Base-by-base conservation (phyloP, 64 coral and sea anemone genomes). In the Pocillopora verrucosa region DNA sequence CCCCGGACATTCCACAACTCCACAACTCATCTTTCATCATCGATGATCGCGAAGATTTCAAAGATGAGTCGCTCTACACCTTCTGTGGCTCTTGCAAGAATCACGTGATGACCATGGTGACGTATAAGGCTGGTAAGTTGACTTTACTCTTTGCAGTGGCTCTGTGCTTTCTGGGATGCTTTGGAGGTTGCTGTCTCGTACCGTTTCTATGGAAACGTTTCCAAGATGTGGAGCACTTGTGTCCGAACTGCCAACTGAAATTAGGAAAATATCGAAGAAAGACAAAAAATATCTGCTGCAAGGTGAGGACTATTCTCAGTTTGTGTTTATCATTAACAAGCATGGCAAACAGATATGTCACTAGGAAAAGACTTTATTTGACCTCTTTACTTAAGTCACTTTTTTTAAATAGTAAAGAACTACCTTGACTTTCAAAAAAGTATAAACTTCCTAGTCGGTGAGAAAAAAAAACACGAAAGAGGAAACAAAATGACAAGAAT, bases 31-130 rank as follows among this genome's bases (percentile, higher is more conserved):
- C 79, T 36, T 19, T 22, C 26, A 80, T 82, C 26, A 14, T 83
- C 4, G 89, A 90, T 37, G 89, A 90, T 36, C 60, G 62, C 56
- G 65, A 74, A 22, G 94, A 95, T 60, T 95, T 89, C 61, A 84
- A 73, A n/a, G 81, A 77, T 24, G 90, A 89, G 77, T 83, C 94
- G 1, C 90, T 95, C 51, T 95, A 92, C 57, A 95, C 94, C 0
- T 95, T 95, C 26, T 95, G 94, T 89, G 86, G 90, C 2, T 95
- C 90, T 2, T 95, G 94, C 74, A 95, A 92, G 78, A 95, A 95
- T 30, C 87, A 89, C 74, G 87, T 95, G 19, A 92, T 92, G 79
- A 95, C 94, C 0, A 64, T 20, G 59, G 86, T 95, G 26, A 79
- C 86, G 22, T 95, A 88, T 38, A 89, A 75, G 26, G 87, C 92